Base-by-base conservation (phyloP, 64 coral and sea anemone species). In the Dendrophyllia cribrosa region DNA sequence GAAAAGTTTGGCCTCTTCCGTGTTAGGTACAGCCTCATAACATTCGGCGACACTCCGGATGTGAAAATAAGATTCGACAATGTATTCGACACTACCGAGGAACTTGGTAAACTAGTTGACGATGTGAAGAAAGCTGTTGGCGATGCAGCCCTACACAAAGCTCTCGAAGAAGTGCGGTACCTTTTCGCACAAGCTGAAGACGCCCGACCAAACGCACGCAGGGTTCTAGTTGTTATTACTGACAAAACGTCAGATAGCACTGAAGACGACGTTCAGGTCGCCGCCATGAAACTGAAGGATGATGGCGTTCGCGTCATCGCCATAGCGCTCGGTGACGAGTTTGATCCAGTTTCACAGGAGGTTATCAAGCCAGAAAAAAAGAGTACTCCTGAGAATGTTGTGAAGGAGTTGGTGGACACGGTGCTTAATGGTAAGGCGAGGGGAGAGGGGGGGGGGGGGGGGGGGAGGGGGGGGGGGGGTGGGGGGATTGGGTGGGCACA, bases 241-340 rank as follows among this genome's bases (percentile, higher is more conserved):
- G 89, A 84, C 68, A 91, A 84, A 21, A 91, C 51, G 9, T 91
- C 89, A 6, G 89, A 91, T 68, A 91, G 89, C 44, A 91, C 78
- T 6, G 89, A 83, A 53, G 70, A 83, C 17, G 66, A 83, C 20
- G 68, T 93, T 3, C 77, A 69, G 51, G 13, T 66, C 17, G 83
- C 81, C 15, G 82, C 82, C 43, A 65, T 58, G 12, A 59, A 74
- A n/a, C 51, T 93, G 63, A 77, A 53, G 55, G n/a, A 79, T 82
- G 75, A 93, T 58, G 70, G 81, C 9, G 85, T 87, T 51, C 58
- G 91, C 14, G 70, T 93, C 43, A 77, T 93, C 65, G 91, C 75
- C 43, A 76, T 93, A n/a, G 82, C 74, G 16, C 70, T 93, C 87
- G 83, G 91, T 45, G 72, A 87, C 60, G 72, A 79, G 46, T 74